Percentiles rank a stretch among this genome's conserved stretches.
These are phyloP conservation scores for Acridotheres tristis DNA, from an alignment of 2,797 vertebrate genomes.

Conservation along the genomic window DNA sequence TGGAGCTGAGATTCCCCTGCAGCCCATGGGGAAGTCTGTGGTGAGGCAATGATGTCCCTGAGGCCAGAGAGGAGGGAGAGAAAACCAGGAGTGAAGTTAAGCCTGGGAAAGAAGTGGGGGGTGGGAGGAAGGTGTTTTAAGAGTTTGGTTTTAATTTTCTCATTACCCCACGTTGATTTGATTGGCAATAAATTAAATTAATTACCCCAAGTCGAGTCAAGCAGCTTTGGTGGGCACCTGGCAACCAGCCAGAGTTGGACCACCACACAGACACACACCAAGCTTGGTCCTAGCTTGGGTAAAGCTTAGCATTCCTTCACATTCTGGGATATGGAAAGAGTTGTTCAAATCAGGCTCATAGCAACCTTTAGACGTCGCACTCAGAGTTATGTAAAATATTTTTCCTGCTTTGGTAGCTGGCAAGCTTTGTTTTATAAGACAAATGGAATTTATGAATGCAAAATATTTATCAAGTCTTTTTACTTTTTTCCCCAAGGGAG, in stretches of 20 bases:
- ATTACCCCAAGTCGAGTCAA: not conserved
- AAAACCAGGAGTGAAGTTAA: not conserved
- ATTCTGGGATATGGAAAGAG: slow-evolving; percentile 64
- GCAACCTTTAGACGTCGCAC: slow-evolving; percentile 49
- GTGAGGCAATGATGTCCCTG: not conserved
- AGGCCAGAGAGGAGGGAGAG: not conserved
- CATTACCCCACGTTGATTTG: not conserved
- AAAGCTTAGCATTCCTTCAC: slow-evolving; percentile 35
- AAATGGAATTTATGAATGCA: slow-evolving; percentile 81
- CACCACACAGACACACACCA: not conserved
- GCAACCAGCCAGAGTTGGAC: not conserved
- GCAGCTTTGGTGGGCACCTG: not conserved
- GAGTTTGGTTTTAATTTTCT: not conserved
- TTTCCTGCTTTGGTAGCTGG: slow-evolving; percentile 76
- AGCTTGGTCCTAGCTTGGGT: not conserved
- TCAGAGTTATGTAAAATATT: slow-evolving; percentile 77
- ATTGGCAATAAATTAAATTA: not conserved
- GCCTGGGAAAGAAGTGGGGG: not conserved
- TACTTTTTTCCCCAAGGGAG: not conserved
- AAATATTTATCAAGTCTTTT: slow-evolving; percentile 74
- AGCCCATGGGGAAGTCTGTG: fast-evolving
- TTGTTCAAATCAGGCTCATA: slow-evolving; percentile 55
- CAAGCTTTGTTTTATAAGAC: slow-evolving; percentile 71
- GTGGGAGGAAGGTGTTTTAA: not conserved
- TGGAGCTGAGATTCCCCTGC: not conserved